phyloP scores from a whole-genome alignment of 2,888 invertebrate species.

The Apodemia mormo region DNA sequence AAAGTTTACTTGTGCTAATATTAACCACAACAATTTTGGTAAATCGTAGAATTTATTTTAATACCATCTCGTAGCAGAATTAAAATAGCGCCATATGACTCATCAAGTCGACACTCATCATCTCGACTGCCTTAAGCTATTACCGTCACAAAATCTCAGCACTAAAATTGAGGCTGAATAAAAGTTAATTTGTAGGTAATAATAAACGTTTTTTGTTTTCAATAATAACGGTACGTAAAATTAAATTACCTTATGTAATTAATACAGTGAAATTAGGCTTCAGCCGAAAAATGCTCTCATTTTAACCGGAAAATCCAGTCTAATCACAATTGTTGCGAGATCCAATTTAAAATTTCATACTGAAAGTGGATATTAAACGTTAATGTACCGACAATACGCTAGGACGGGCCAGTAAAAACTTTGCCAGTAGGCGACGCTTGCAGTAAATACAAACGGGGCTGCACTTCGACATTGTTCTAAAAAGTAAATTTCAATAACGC shows the following conservation, averaged over 20 bases:
- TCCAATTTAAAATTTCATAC: constrained; percentile 69
- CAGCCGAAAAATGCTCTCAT: constrained; percentile 12
- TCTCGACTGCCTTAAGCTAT: not conserved
- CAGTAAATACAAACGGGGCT: constrained; percentile 52
- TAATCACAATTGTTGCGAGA: constrained; percentile 63
- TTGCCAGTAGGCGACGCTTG: constrained; percentile 56
- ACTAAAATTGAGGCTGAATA: not conserved
- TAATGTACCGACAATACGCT: constrained; percentile 75
- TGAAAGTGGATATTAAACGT: constrained; percentile 68
- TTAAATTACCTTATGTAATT: constrained; percentile 8
- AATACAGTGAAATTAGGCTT: constrained; percentile 25
- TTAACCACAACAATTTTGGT: too few species aligned
- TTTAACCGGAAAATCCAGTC: constrained; percentile 43
- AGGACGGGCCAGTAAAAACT: constrained; percentile 73
- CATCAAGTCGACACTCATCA: too few species aligned
- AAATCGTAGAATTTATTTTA: too few species aligned
- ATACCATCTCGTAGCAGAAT: too few species aligned
- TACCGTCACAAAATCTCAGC: not conserved
- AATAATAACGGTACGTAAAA: constrained; percentile 36
- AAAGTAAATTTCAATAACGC: constrained; percentile 73
- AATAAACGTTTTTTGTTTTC: not conserved
- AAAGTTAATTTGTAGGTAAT: not conserved
- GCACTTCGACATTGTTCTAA: constrained; percentile 71
- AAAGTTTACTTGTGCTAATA: too few species aligned
- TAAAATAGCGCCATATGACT: too few species aligned